A percentile compares a stretch with the other conserved stretches of the same genome.
Evolutionary conservation across 2,888 invertebrate species (phyloP).

Genomic region (Caenorhabditis sp.): DNA sequence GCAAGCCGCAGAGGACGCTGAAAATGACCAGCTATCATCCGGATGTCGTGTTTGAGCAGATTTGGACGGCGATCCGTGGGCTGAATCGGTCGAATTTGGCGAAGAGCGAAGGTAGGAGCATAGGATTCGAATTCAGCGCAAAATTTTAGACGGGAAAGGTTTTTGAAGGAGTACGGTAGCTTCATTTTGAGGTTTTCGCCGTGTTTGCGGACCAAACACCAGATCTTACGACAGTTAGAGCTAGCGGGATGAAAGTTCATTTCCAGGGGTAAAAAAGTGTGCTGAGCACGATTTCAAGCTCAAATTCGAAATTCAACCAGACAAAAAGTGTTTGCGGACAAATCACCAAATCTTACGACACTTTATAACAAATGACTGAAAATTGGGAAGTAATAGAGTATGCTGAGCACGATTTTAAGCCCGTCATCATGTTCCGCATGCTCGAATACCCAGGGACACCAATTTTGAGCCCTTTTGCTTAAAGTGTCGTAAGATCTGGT

Average conservation of each 20-base stretch:
- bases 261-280: not conserved
- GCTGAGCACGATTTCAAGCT: not conserved
- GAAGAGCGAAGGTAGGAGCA: not conserved
- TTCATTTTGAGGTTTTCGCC: not conserved
- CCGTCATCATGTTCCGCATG: no score
- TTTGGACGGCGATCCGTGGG: conserved; percentile 55
- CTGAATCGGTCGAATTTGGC: conserved; percentile 54
- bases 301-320: no score
- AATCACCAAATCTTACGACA: conserved; percentile 4
- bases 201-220: not conserved
- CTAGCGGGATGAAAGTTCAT: not conserved
- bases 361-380: not conserved
- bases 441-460: not conserved
- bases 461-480: not conserved
- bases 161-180: not conserved
- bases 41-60: conserved; percentile 47
- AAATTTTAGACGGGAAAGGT: not conserved
- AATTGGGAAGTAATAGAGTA: not conserved
- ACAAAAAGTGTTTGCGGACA: conserved; percentile 15
- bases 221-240: not conserved
- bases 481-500: not conserved
- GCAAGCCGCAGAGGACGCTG: conserved; percentile 64
- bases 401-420: not conserved
- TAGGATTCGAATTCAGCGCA: not conserved
- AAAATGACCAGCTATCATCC: conserved; percentile 67